Evolutionary conservation across 2,888 invertebrate genomes (phyloP).

Genomic region (Helicoverpa assulta): DNA sequence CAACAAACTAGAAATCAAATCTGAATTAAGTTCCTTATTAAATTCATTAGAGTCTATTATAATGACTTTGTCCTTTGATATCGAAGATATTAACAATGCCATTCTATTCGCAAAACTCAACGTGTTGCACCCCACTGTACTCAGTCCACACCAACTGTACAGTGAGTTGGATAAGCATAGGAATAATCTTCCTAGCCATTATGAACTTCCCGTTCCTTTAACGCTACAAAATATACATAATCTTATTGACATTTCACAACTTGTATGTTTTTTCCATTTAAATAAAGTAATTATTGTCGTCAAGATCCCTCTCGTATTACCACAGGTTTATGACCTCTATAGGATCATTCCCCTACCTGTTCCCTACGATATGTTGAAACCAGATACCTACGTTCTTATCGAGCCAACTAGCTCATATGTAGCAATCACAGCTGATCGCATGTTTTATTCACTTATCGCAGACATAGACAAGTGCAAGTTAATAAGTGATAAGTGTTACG

Average conservation of each 20-base stretch:
- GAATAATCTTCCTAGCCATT: conserved; percentile 11
- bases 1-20: conserved; percentile 15
- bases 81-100: too few species aligned
- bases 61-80: too few species aligned
- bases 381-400: conserved; percentile 24
- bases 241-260: conserved; percentile 2
- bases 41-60: not conserved
- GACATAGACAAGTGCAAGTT: conserved; percentile 25
- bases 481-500: conserved; percentile 24
- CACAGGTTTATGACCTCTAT: conserved; percentile 14
- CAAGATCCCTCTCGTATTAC: conserved; percentile 10
- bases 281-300: conserved; percentile 16
- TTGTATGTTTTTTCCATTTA: conserved; percentile 8
- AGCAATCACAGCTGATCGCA: conserved; percentile 32
- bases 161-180: conserved; percentile 12
- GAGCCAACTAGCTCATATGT: conserved; percentile 17
- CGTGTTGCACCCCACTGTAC: conserved; percentile 18
- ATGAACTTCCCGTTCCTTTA: conserved; percentile 11
- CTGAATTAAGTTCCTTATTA: conserved; percentile 16
- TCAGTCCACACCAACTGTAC: conserved; percentile 13
- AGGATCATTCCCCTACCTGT: conserved; percentile 24
- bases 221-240: conserved; percentile 2
- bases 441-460: conserved; percentile 27
- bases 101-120: too few species aligned
- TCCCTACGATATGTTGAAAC: conserved; percentile 25